phyloP scores from a whole-genome alignment of 2,113 vertebrate species.

The Leucopternis melanops region DNA sequence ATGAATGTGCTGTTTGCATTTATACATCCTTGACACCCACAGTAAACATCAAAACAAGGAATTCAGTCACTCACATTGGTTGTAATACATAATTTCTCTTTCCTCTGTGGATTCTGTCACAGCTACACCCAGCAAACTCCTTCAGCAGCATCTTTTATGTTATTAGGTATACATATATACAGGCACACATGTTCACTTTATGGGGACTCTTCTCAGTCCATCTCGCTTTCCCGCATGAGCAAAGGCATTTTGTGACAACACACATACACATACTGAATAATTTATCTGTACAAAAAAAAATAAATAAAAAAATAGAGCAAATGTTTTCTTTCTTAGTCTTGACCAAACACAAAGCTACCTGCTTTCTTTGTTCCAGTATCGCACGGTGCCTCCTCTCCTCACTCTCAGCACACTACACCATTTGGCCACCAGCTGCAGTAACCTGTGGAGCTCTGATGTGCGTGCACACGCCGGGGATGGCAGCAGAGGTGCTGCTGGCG shows the following conservation, averaged over 20 bases:
- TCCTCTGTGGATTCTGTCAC: not conserved
- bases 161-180: not conserved
- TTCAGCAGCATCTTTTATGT: not conserved
- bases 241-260: not conserved
- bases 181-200: not conserved
- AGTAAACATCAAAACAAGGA: constrained; percentile 62
- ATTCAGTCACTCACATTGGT: constrained; percentile 29
- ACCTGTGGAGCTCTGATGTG: fast-evolving
- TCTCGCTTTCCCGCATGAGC: not conserved
- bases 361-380: not conserved
- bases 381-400: not conserved
- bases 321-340: not conserved
- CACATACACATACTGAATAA: fast-evolving
- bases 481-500: fast-evolving
- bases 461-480: not conserved
- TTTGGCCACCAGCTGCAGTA: not conserved
- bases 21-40: constrained; percentile 49
- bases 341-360: not conserved
- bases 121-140: not conserved
- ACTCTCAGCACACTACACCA: not conserved
- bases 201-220: not conserved
- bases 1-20: constrained; percentile 53
- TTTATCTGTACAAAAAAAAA: not conserved
- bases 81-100: constrained; percentile 13
- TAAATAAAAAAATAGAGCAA: not conserved